phyloP scores from a whole-genome alignment of 92 coral and sea anemone genomes.

The Nematostella vectensis region DNA sequence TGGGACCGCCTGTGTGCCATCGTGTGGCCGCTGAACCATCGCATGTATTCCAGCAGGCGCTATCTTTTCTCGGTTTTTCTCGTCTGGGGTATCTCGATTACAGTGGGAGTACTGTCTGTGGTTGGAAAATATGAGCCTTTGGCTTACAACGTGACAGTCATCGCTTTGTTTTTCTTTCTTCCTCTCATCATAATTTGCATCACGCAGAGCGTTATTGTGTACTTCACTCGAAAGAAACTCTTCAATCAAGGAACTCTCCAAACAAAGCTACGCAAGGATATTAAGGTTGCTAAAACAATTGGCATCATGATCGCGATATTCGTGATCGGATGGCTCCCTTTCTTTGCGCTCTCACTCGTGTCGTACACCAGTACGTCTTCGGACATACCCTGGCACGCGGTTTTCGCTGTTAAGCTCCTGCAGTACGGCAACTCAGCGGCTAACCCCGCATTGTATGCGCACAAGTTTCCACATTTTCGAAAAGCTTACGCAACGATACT shows the following conservation, averaged over 20 bases:
- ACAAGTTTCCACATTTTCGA: slow-evolving; percentile 55
- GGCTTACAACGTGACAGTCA: slow-evolving; percentile 54
- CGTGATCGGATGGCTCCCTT: slow-evolving; percentile 59
- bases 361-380: slow-evolving; percentile 4
- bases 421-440: slow-evolving; percentile 64
- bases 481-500: slow-evolving; percentile 46
- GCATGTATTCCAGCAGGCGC: slow-evolving; percentile 31
- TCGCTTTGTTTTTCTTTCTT: slow-evolving; percentile 35
- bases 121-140: slow-evolving; percentile 31
- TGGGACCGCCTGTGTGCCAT: slow-evolving; percentile 77
- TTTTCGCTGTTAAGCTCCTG: slow-evolving; percentile 55
- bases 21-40: slow-evolving; percentile 60
- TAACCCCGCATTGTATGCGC: slow-evolving; percentile 58
- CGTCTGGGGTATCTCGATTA: slow-evolving; percentile 31
- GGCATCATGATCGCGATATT: slow-evolving; percentile 46
- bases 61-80: slow-evolving; percentile 25
- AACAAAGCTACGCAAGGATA: slow-evolving; percentile 31
- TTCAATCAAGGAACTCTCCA: slow-evolving; percentile 6
- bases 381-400: slow-evolving; percentile 36
- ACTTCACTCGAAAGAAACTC: slow-evolving; percentile 20
- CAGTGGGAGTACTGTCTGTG: slow-evolving; percentile 39
- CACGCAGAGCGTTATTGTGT: slow-evolving; percentile 38
- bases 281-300: slow-evolving; percentile 57
- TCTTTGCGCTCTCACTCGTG: slow-evolving; percentile 39
- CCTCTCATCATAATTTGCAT: slow-evolving; percentile 38